Evolutionary conservation across 1,140 invertebrate species (phyloP).

Genomic region (Drosophila fuyamai): DNA sequence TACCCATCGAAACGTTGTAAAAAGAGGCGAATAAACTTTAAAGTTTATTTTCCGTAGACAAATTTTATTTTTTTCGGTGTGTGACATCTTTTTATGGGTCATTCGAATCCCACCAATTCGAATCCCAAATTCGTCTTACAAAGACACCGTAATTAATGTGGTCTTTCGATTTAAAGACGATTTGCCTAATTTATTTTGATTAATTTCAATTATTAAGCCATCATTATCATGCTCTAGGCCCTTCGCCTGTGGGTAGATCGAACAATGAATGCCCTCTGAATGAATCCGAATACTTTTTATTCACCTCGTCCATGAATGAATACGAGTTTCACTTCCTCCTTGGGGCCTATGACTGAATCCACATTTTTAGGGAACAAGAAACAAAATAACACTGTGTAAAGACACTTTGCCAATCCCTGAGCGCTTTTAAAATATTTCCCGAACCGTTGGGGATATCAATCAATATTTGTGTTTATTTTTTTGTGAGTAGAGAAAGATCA

Average conservation of each 20-base stretch:
- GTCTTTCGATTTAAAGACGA: constrained; percentile 64
- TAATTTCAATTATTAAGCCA: constrained; percentile 78
- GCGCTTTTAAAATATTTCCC: constrained; percentile 39
- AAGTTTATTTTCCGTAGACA: neutral
- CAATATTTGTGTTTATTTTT: constrained; percentile 32
- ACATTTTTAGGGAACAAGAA: constrained; percentile 6
- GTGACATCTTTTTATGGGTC: constrained; percentile 28
- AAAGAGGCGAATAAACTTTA: no score
- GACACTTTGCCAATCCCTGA: constrained; percentile 18
- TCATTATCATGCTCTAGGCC: constrained; percentile 35
- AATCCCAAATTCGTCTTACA: constrained; percentile 40
- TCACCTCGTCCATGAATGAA: constrained; percentile 44
- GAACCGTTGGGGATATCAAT: constrained; percentile 44
- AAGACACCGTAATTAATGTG: constrained; percentile 72
- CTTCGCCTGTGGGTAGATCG: constrained; percentile 8
- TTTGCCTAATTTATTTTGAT: constrained; percentile 74
- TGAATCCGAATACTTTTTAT: constrained; percentile 36
- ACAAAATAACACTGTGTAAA: constrained; percentile 12
- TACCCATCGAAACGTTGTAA: no score
- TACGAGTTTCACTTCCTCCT: constrained; percentile 43
- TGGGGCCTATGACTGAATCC: constrained; percentile 13
- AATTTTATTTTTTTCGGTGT: constrained; percentile 27
- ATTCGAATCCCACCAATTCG: constrained; percentile 24
- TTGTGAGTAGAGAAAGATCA: constrained; percentile 5
- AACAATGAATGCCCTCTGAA: constrained; percentile 40